phyloP scores from a whole-genome alignment of 1,140 invertebrate genomes.

The Notospermus geniculatus region DNA sequence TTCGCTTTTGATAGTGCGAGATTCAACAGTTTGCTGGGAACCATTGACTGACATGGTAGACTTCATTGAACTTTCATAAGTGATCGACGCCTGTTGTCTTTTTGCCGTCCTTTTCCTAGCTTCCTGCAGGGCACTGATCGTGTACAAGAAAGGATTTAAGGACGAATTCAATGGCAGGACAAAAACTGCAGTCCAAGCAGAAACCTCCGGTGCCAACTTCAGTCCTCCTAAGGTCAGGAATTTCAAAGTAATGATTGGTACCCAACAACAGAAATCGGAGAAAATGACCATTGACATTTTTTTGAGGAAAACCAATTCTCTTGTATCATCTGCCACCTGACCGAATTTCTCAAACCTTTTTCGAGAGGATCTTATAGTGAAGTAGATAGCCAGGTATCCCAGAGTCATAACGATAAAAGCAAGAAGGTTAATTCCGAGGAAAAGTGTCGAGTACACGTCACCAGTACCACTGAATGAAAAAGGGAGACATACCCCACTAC shows the following conservation, averaged over 20 bases:
- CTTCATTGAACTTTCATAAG: too few species aligned
- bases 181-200: slow-evolving; percentile 23
- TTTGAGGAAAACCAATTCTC: not conserved
- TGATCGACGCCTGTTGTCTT: too few species aligned
- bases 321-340: not conserved
- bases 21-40: too few species aligned
- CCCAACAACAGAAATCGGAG: slow-evolving; percentile 9
- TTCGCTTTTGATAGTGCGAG: too few species aligned
- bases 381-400: not conserved
- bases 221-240: too few species aligned
- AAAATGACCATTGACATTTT: not conserved
- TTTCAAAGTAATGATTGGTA: not conserved
- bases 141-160: slow-evolving; percentile 21
- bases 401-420: not conserved
- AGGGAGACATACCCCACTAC: not conserved
- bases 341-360: not conserved
- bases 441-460: not conserved
- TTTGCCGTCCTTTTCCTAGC: not conserved
- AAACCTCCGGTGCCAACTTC: not conserved
- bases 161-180: slow-evolving; percentile 19
- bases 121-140: slow-evolving; percentile 6
- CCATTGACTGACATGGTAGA: too few species aligned
- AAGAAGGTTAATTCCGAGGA: not conserved
- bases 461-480: not conserved
- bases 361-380: not conserved